A percentile compares a stretch with the other conserved stretches of the same genome.
Evolutionary conservation across 1,140 invertebrate species (phyloP).

Genomic region (Drosophila sucinea): DNA sequence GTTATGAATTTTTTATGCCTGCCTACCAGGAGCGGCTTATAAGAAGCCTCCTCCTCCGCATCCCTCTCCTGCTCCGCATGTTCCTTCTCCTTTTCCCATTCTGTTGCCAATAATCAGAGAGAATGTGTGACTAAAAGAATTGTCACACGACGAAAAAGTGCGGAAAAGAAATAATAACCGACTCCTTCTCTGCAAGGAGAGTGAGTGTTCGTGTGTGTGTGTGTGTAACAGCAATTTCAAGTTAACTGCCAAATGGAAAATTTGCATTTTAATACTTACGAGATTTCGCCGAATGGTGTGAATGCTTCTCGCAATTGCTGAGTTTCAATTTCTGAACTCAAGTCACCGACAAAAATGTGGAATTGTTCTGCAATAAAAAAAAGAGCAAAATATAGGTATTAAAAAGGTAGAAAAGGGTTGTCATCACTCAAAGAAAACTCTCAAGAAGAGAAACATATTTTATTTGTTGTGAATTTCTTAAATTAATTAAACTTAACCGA

Average conservation of each 20-base stretch:
- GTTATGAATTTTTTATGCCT: constrained; percentile 75
- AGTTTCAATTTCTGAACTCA: constrained; percentile 99
- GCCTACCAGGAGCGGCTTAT: constrained; percentile 44
- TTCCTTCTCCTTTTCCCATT: constrained; percentile 18
- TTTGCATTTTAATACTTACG: constrained; percentile 85
- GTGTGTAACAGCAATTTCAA: constrained; percentile 47
- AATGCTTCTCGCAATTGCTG: constrained; percentile 98
- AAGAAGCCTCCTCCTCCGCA: constrained; percentile 5
- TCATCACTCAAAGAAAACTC: constrained; percentile 50
- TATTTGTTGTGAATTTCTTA: no score
- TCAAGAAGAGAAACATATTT: no score
- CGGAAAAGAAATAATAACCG: constrained; percentile 34
- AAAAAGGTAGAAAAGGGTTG: constrained; percentile 25
- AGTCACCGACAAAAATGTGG: constrained; percentile 99
- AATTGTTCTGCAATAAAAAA: constrained; percentile 91
- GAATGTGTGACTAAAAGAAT: constrained; percentile 44
- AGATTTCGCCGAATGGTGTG: constrained; percentile 98
- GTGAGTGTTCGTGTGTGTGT: background rate
- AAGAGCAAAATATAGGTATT: constrained; percentile 35
- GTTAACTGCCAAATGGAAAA: constrained; percentile 69
- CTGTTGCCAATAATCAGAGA: constrained; percentile 65
- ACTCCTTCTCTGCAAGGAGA: background rate
- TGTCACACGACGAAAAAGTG: constrained; percentile 20
- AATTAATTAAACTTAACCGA: no score
- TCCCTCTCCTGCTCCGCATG: no score